These are phyloP conservation scores for Panulirus ornatus DNA, from an alignment of 1,140 invertebrate genomes.

Conservation along the genomic window DNA sequence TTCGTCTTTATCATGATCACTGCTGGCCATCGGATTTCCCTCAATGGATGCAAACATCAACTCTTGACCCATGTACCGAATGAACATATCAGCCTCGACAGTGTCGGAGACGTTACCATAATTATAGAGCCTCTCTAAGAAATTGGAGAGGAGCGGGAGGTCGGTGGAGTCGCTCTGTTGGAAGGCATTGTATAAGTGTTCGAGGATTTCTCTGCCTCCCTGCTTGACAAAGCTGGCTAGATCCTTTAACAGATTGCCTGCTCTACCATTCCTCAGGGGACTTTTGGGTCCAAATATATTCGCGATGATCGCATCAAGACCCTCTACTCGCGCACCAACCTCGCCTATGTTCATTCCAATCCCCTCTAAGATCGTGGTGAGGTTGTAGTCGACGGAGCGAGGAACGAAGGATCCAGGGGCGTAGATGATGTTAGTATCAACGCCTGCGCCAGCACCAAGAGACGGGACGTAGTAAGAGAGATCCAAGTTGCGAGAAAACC, in stretches of 20 bases:
- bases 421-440: conserved; percentile 63
- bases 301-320: conserved; percentile 36
- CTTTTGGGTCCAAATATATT: conserved; percentile 41
- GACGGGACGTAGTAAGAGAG: conserved; percentile 33
- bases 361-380: conserved; percentile 28
- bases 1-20: neutral
- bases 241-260: conserved; percentile 19
- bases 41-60: conserved; percentile 45
- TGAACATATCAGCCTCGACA: conserved; percentile 25
- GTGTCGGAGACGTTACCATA: neutral
- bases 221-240: neutral
- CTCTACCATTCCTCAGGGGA: conserved; percentile 15
- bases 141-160: neutral
- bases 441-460: conserved; percentile 38
- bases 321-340: conserved; percentile 43
- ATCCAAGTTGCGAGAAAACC: conserved; percentile 49
- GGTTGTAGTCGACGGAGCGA: conserved; percentile 48
- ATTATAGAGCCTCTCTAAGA: conserved; percentile 31
- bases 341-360: conserved; percentile 42
- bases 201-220: neutral
- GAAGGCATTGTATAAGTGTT: neutral
- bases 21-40: conserved; percentile 1
- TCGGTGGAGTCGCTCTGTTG: conserved; percentile 27
- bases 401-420: conserved; percentile 57
- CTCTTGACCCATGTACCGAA: conserved; percentile 51